Conservation (phyloP, 2,113 vertebrate genomes). For the Leucoraja erinaceus region DNA sequence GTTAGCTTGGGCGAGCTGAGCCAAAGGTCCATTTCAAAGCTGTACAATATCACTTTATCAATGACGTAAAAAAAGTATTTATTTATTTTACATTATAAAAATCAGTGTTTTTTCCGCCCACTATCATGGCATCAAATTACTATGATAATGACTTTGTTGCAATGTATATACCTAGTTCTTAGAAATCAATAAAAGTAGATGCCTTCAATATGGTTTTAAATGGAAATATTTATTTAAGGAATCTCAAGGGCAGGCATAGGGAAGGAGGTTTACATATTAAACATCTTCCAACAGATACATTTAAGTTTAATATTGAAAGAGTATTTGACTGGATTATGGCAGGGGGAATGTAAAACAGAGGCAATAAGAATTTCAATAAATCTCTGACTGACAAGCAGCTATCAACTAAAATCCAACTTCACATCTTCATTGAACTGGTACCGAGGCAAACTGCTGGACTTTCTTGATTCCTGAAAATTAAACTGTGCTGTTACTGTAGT, state of each 20-base stretch:
- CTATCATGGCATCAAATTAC: not conserved
- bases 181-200: not conserved
- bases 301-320: no score
- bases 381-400: no score
- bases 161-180: not conserved
- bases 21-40: no score
- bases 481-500: not conserved
- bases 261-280: not conserved
- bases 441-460: not conserved
- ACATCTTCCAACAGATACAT: not conserved
- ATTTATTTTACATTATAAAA: not conserved
- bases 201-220: not conserved
- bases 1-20: no score
- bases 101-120: not conserved
- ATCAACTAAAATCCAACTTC: not conserved
- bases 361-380: no score
- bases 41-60: no score
- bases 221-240: not conserved
- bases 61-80: not conserved
- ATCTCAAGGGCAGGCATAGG: not conserved
- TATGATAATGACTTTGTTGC: not conserved
- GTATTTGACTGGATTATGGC: no score
- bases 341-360: no score
- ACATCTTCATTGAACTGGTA: not conserved
- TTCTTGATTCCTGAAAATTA: not conserved